phyloP scores from a whole-genome alignment of 2,888 invertebrate genomes.

The Chironomus tentans region DNA sequence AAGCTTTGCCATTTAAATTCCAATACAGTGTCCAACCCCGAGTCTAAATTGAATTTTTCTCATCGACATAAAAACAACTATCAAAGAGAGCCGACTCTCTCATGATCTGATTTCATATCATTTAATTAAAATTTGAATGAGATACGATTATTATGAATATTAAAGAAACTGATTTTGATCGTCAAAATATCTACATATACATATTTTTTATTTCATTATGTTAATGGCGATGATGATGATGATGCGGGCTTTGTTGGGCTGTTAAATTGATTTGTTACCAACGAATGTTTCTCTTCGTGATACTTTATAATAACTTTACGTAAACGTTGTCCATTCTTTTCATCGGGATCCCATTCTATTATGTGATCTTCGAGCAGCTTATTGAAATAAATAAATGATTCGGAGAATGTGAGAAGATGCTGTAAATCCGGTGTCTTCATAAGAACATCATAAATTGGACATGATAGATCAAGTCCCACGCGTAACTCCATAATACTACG shows the following conservation, averaged over 20 bases:
- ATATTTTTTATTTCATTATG: background rate
- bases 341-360: background rate
- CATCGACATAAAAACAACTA: no score
- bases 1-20: no score
- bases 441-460: slow-evolving; percentile 54
- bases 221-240: slow-evolving; percentile 4
- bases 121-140: no score
- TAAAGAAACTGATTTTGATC: no score
- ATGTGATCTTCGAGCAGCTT: slow-evolving; percentile 46
- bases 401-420: slow-evolving; percentile 54
- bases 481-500: slow-evolving; percentile 47
- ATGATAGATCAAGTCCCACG: slow-evolving; percentile 50
- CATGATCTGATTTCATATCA: no score
- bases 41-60: no score
- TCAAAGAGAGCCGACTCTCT: no score
- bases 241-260: background rate
- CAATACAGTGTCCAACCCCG: no score
- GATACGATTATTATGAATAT: no score
- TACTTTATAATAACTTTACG: slow-evolving; percentile 34
- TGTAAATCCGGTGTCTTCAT: slow-evolving; percentile 55
- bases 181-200: no score
- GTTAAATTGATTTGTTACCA: slow-evolving; percentile 45
- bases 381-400: slow-evolving; percentile 44
- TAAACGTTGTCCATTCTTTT: background rate
- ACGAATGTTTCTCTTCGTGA: slow-evolving; percentile 52